These are phyloP conservation scores for Mizuhopecten yessoensis DNA, from an alignment of 1,140 invertebrate species.

Conservation along the genomic window DNA sequence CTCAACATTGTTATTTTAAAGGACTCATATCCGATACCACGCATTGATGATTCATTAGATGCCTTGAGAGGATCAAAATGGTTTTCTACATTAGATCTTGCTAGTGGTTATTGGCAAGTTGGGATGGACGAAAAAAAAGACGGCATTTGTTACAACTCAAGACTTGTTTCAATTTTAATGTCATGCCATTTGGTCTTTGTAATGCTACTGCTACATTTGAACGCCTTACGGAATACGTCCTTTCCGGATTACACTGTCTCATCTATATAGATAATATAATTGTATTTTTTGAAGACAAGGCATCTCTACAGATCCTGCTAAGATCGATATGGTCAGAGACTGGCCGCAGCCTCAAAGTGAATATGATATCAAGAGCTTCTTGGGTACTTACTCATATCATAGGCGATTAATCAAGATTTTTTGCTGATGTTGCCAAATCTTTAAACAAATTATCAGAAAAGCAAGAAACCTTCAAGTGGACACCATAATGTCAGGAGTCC, in stretches of 20 bases:
- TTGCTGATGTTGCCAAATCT: constrained; percentile 62
- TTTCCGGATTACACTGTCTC: constrained; percentile 55
- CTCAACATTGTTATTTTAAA: constrained; percentile 68
- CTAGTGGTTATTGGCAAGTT: no score
- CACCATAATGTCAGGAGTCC: constrained; percentile 42
- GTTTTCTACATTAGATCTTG: no score
- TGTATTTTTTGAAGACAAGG: constrained; percentile 66
- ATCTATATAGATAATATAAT: constrained; percentile 67
- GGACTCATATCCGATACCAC: constrained; percentile 59
- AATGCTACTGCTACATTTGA: constrained; percentile 64
- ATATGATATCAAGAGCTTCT: constrained; percentile 71
- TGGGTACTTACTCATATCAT: constrained; percentile 72
- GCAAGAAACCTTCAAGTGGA: constrained; percentile 21
- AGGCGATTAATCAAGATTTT: constrained; percentile 71
- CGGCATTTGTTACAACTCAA: constrained; percentile 45
- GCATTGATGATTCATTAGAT: constrained; percentile 60
- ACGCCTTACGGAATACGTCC: constrained; percentile 60
- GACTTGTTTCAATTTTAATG: constrained; percentile 58
- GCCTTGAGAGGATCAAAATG: neutral
- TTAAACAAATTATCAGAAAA: constrained; percentile 54
- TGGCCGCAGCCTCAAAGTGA: constrained; percentile 73
- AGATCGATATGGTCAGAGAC: constrained; percentile 74
- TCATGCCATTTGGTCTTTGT: no score
- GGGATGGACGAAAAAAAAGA: constrained; percentile 30
- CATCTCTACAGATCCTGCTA: constrained; percentile 66